phyloP scores from a whole-genome alignment of 1,140 invertebrate species.

The Saxidomus purpurata region DNA sequence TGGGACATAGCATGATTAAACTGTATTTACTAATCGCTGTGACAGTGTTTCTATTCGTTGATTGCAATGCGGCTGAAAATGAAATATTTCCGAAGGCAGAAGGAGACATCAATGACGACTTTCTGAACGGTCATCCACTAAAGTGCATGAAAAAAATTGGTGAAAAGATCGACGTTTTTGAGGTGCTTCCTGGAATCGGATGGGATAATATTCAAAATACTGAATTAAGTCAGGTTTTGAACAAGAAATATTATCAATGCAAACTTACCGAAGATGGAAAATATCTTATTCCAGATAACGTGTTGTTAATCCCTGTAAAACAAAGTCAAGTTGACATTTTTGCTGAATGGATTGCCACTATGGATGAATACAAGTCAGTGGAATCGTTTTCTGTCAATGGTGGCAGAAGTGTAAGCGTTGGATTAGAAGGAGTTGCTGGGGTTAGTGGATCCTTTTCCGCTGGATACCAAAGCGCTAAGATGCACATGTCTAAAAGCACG shows the following conservation, averaged over 20 bases:
- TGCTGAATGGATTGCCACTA: neutral
- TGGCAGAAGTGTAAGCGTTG: neutral
- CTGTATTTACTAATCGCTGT: too few relatives aligned
- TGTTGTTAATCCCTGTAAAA: neutral
- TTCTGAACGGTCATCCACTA: neutral
- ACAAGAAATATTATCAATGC: neutral
- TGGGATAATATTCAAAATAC: conserved; percentile 19
- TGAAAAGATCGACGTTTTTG: neutral
- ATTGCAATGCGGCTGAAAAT: too few relatives aligned
- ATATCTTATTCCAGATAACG: neutral
- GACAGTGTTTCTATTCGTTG: too few relatives aligned
- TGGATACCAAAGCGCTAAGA: neutral
- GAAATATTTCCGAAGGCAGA: neutral
- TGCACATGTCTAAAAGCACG: neutral
- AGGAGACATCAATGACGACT: neutral
- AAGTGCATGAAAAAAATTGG: neutral
- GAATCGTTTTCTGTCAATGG: neutral
- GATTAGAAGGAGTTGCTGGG: neutral
- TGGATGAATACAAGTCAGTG: conserved; percentile 1
- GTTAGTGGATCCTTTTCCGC: neutral
- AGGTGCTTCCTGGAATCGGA: neutral
- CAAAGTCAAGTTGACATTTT: neutral
- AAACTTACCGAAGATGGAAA: conserved; percentile 10
- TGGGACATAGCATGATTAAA: too few relatives aligned
- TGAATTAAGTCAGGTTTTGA: neutral